Conservation (phyloP, 2,888 invertebrate genomes). For the Parapristionchus giblindavisi region DNA sequence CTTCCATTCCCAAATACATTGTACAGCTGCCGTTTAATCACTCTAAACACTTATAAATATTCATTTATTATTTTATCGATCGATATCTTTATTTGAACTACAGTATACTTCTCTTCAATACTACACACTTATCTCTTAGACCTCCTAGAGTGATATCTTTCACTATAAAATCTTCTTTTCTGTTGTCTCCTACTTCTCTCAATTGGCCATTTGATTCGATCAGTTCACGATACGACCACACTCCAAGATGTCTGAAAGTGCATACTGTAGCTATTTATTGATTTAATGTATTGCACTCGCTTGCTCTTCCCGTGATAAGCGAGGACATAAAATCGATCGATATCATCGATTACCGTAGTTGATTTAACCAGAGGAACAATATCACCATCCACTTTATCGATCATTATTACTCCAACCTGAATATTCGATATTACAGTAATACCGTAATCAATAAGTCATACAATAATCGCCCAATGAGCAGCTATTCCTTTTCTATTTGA, state of each 20-base stretch:
- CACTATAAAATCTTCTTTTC: slow-evolving; percentile 21
- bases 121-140: slow-evolving; percentile 13
- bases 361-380: not conserved
- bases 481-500: slow-evolving; percentile 23
- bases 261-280: too few species aligned
- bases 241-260: slow-evolving; percentile 27
- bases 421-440: not conserved
- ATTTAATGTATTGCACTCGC: not conserved
- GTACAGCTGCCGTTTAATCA: slow-evolving; percentile 19
- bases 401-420: slow-evolving; percentile 27
- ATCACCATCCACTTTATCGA: not conserved
- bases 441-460: slow-evolving; percentile 9
- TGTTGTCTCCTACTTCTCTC: slow-evolving; percentile 3
- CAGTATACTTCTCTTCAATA: not conserved
- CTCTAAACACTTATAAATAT: not conserved
- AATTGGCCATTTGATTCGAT: slow-evolving; percentile 18
- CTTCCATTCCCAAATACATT: not conserved
- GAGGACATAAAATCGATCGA: slow-evolving; percentile 12
- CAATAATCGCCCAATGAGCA: slow-evolving; percentile 33
- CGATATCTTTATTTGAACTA: too few species aligned
- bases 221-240: slow-evolving; percentile 21
- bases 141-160: slow-evolving; percentile 31
- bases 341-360: not conserved
- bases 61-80: slow-evolving; percentile 23
- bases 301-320: slow-evolving; percentile 36